Evolutionary conservation across 37 sponge, comb jelly and placozoan species (phyloP), one percentile per base, ranked within the genome.

Genomic region (Axinella damicornis): DNA sequence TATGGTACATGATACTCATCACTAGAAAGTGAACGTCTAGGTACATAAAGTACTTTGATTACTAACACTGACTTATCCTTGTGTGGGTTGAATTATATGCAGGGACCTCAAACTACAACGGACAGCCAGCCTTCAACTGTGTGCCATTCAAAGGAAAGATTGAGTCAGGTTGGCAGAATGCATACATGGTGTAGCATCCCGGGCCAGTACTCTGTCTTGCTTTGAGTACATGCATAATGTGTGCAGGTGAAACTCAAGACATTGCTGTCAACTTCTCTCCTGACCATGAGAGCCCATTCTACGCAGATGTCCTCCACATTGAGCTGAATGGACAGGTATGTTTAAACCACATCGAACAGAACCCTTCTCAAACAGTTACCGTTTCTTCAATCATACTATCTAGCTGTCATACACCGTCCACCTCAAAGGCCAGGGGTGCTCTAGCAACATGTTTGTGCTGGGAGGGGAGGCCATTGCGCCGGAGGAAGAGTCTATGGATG

Each of bases 191-290:
- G 46, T 12, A 46, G 46, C 46, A 12, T 46, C 46, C 9, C 46
- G 9, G 46, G 6, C 9, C 9, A 46, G 9, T 46, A 46, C 9
- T 46, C n/a, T n/a, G n/a, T n/a, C n/a, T 11, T 27, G 30, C 61
- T 19, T 5, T 73, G 11, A 20, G 68, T 80, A n/a, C 32, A n/a
- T n/a, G n/a, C n/a, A n/a, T n/a, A n/a, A n/a, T n/a, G n/a, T n/a
- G n/a, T 25, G 38, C 53, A 32, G 53, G 18, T 55, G 83, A 76
- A 1, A 22, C 66, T 21, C 28, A 69, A 19, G 83, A 79, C 0
- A 58, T 95, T 21, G 58, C 53, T 27, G 59, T 95, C 52, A 63
- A 46, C n/a, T 95, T 95, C 83, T 41, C 35, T 22, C 95, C 94
- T 18, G 93, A 92, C 64, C 94, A 81, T 34, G 83, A 87, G 33